Evolutionary conservation across 1,140 invertebrate genomes (phyloP).

Genomic region (Bemisia tabaci): DNA sequence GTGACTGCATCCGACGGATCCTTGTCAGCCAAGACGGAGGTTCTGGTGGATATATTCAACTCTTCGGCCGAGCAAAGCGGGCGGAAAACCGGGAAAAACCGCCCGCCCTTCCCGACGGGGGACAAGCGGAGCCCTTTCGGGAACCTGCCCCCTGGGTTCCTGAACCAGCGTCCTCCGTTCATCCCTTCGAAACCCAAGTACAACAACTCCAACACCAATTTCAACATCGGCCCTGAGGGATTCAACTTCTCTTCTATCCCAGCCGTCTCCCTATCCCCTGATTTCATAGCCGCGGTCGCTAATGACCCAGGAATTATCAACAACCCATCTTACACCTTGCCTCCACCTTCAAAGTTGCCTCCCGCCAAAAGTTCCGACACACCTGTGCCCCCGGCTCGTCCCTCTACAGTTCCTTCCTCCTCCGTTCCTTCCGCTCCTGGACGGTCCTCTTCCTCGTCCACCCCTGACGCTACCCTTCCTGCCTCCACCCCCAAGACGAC

Average conservation of each 20-base stretch:
- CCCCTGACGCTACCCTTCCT: background rate
- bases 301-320: background rate
- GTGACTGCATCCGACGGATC: constrained; percentile 54
- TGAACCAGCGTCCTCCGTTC: constrained; percentile 9
- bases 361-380: background rate
- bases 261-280: background rate
- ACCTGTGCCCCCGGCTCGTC: background rate
- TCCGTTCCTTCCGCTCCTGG: background rate
- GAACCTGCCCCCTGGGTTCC: constrained; percentile 11
- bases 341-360: background rate
- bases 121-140: constrained; percentile 19
- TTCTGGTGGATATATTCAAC: constrained; percentile 45
- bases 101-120: background rate
- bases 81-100: constrained; percentile 18
- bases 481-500: background rate
- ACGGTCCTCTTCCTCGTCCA: too few species aligned
- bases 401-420: background rate
- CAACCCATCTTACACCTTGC: background rate
- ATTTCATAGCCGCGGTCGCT: background rate
- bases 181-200: constrained; percentile 2
- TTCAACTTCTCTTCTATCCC: background rate
- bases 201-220: background rate
- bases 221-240: background rate
- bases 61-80: constrained; percentile 16
- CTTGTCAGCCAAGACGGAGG: constrained; percentile 51